Evolutionary conservation across 2,888 invertebrate species (phyloP).

Genomic region (Marasmarcha lunaedactyla): DNA sequence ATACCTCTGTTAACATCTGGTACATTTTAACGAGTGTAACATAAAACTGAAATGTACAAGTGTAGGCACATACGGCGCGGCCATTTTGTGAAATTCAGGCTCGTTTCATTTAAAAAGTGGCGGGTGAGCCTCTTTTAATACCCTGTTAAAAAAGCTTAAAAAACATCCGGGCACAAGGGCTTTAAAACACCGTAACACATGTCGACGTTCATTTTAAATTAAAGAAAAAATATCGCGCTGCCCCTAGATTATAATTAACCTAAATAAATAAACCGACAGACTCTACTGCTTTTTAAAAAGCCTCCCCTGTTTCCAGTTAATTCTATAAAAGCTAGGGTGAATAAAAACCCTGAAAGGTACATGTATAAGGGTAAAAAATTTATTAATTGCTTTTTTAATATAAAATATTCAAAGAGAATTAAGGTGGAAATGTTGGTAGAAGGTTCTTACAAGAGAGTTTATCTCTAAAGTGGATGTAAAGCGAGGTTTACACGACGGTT

Average conservation of each 20-base stretch:
- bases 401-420: conserved; percentile 6
- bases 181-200: conserved; percentile 45
- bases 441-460: conserved; percentile 8
- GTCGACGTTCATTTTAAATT: conserved; percentile 46
- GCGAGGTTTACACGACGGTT: conserved; percentile 25
- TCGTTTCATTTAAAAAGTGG: conserved; percentile 46
- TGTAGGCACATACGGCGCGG: conserved; percentile 19
- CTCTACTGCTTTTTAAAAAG: conserved; percentile 13
- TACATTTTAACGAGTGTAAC: too few species aligned
- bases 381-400: neutral
- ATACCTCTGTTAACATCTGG: conserved; percentile 38
- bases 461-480: conserved; percentile 26
- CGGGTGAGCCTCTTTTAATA: conserved; percentile 42
- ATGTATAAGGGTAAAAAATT: neutral
- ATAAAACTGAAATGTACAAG: too few species aligned
- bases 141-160: conserved; percentile 38
- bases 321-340: neutral
- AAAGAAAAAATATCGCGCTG: conserved; percentile 35
- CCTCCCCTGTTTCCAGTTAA: neutral
- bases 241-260: conserved; percentile 29
- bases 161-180: conserved; percentile 36
- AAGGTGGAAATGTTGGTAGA: conserved; percentile 25
- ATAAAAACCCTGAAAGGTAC: neutral
- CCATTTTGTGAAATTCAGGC: conserved; percentile 43
- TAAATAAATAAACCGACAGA: conserved; percentile 29